Percentiles rank a stretch among this genome's conserved stretches.
phyloP scores from a whole-genome alignment of 2,797 vertebrate species.

The Pyrrhura leucotis region DNA sequence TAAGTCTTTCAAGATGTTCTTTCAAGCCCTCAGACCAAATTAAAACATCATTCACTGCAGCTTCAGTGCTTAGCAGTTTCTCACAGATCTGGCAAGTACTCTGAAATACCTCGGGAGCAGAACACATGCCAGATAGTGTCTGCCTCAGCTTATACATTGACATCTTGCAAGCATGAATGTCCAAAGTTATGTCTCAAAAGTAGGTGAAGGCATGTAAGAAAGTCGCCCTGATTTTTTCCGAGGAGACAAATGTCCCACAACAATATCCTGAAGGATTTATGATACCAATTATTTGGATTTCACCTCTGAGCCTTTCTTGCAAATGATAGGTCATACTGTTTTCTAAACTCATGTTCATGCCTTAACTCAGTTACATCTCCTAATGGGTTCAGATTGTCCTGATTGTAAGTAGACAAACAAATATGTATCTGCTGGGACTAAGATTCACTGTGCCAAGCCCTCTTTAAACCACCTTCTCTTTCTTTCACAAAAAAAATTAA shows the following conservation, averaged over 20 bases:
- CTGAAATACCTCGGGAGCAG: constrained; percentile 15
- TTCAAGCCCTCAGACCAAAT: constrained; percentile 65
- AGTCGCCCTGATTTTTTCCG: neutral
- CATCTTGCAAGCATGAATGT: neutral
- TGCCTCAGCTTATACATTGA: neutral
- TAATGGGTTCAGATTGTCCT: neutral
- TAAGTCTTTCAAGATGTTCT: constrained; percentile 73
- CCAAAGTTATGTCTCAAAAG: neutral
- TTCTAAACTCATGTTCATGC: constrained; percentile 39
- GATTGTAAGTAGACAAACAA: constrained; percentile 41
- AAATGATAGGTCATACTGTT: constrained; percentile 46
- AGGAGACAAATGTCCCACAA: neutral
- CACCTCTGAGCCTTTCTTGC: neutral
- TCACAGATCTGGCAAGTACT: constrained; percentile 48
- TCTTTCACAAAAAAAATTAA: neutral
- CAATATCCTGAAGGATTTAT: constrained; percentile 11
- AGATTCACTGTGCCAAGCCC: constrained; percentile 26
- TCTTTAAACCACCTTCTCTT: neutral
- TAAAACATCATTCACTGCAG: constrained; percentile 65
- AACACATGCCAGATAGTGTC: constrained; percentile 3
- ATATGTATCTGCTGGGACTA: constrained; percentile 16
- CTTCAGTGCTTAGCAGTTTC: constrained; percentile 44
- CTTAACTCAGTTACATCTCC: constrained; percentile 61
- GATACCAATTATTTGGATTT: constrained; percentile 42
- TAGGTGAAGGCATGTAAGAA: neutral